phyloP scores from a whole-genome alignment of 2,113 vertebrate genomes.

The Manacus vitellinus region DNA sequence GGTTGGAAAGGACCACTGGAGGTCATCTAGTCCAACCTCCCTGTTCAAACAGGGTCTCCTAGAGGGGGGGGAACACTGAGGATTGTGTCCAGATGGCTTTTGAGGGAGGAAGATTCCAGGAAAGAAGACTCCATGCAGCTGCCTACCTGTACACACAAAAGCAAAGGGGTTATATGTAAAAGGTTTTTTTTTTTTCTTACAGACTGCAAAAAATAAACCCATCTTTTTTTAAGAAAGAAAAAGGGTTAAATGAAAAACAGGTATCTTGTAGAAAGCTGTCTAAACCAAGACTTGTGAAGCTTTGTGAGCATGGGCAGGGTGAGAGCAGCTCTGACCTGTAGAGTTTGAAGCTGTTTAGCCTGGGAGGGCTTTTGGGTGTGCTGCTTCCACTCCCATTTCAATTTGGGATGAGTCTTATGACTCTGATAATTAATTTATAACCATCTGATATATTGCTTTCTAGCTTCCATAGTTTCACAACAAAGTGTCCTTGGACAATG shows the following conservation, averaged over 20 bases:
- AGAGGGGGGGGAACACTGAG: background rate
- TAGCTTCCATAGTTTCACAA: background rate
- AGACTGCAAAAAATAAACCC: background rate
- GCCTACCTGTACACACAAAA: background rate
- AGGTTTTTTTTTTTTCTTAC: background rate
- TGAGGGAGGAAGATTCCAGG: background rate
- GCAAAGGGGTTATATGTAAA: background rate
- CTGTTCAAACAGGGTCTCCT: background rate
- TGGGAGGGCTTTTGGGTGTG: background rate
- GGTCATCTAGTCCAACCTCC: background rate
- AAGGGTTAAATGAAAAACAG: background rate
- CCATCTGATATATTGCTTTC: background rate
- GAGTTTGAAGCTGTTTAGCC: background rate
- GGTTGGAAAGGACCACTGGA: background rate
- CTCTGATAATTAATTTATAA: background rate
- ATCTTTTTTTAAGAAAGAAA: background rate
- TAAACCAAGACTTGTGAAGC: background rate
- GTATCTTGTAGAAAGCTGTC: background rate
- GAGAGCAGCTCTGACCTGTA: background rate
- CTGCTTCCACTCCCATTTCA: background rate
- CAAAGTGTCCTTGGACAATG: background rate
- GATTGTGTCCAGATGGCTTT: background rate
- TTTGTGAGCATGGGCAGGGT: background rate
- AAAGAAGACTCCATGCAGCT: background rate
- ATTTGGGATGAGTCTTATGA: background rate